Percentiles rank a stretch among this genome's conserved stretches.
These are phyloP conservation scores for Sciurus carolinensis DNA, from an alignment of 2,797 vertebrate genomes.

Conservation along the genomic window DNA sequence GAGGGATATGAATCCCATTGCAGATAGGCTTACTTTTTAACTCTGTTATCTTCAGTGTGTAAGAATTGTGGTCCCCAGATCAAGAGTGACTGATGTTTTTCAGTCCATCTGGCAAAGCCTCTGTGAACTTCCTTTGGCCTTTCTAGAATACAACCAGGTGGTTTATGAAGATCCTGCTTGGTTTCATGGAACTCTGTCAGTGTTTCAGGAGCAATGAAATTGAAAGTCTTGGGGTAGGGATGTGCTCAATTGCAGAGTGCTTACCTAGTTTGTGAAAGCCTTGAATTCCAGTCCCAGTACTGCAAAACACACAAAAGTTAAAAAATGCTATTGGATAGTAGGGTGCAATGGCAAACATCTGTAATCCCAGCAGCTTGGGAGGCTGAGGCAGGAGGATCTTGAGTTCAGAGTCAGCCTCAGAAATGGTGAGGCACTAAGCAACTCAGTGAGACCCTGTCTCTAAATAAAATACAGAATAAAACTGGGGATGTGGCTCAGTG, in stretches of 20 bases:
- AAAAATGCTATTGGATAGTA: too few species aligned
- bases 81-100: neutral
- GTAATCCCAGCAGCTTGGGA: too few species aligned
- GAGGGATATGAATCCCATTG: neutral
- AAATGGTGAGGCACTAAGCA: too few species aligned
- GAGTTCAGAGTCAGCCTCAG: too few species aligned
- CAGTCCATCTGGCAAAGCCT: neutral
- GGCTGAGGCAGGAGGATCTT: too few species aligned
- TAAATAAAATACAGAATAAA: too few species aligned
- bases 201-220: neutral
- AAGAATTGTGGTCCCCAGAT: neutral
- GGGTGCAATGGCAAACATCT: too few species aligned
- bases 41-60: neutral
- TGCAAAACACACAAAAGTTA: neutral
- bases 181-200: neutral
- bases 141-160: neutral
- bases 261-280: too few species aligned
- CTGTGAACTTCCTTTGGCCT: neutral
- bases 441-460: too few species aligned
- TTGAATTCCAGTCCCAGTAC: too few species aligned
- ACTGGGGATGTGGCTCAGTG: too few species aligned
- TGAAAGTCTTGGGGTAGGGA: neutral
- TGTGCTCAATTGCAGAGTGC: too few species aligned
- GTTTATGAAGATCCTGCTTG: neutral
- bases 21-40: neutral